Base-by-base conservation (phyloP, 2,888 invertebrate genomes). In the Plebejus melissa region DNA sequence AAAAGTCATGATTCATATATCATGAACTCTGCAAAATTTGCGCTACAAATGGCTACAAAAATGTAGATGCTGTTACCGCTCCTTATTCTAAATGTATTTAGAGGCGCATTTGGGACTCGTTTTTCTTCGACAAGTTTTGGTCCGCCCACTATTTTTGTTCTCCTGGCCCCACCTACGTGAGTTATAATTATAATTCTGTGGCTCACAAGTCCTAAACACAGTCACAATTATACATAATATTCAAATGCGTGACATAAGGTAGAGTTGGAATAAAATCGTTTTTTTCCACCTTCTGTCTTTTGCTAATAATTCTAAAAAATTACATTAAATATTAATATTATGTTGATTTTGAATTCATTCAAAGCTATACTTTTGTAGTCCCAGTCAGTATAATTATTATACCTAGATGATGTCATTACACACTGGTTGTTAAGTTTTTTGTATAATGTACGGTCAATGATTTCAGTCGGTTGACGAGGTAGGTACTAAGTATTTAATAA, bases 381-480 rank as follows among this genome's bases (percentile, higher is more conserved):
- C 32, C 5, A 65, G 65, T 65, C 32, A 5, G 32, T 65, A 36
- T 36, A 65, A 65, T 65, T 32, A 65, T 65, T 32, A 65, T 65
- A 65, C 65, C 32, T 13, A 65, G 65, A 65, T 65, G 65, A 65
- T 65, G 65, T 65, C 65, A 65, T 65, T 65, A 65, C 65, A 36
- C 13, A 32, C 13, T 11, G 65, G 32, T 65, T 65, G 65, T 65
- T 65, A 36, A 36, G 13, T 65, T 65, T 65, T 58, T 65, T 65
- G 60, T 28, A 65, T 58, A 22, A 22, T 65, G 22, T n/a, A 65
- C 74, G 41, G 69, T 69, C 74, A 74, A 58, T 75, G 57, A 72
- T 75, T 74, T 50, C 16, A 36, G 65, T 65, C 32, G 32, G 58
- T 28, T 60, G 60, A 60, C 60, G 60, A n/a, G 58, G 22, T 58